Conservation (phyloP, 2,888 invertebrate genomes). For the Agelastica alni region DNA sequence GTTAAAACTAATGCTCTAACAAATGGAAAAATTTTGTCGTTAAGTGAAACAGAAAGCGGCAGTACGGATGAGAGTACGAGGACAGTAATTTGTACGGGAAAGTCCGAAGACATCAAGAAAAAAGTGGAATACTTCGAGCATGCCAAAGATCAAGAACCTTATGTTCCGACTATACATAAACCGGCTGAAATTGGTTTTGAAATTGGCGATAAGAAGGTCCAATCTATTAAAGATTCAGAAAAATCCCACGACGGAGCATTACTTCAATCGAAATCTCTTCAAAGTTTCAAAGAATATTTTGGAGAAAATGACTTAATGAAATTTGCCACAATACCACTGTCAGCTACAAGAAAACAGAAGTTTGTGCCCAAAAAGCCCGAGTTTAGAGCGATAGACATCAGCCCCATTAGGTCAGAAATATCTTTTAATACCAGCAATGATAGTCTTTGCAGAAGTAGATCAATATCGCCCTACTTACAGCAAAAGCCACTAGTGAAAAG, state of each 20-base stretch:
- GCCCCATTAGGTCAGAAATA: slow-evolving; percentile 52
- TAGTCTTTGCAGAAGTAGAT: slow-evolving; percentile 71
- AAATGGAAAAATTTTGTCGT: slow-evolving; percentile 57
- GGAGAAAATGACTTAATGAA: slow-evolving; percentile 71
- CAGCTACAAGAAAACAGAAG: slow-evolving; percentile 57
- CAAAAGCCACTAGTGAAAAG: slow-evolving; percentile 73
- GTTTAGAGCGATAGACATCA: slow-evolving; percentile 51
- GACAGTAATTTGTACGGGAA: slow-evolving; percentile 68
- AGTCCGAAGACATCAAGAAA: slow-evolving; percentile 67
- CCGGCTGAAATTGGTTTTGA: slow-evolving; percentile 55
- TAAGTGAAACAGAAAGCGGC: slow-evolving; percentile 72
- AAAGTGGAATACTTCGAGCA: slow-evolving; percentile 83
- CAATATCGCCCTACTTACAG: slow-evolving; percentile 74
- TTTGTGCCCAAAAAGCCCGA: slow-evolving; percentile 56
- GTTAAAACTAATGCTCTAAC: slow-evolving; percentile 50
- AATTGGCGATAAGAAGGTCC: slow-evolving; percentile 35
- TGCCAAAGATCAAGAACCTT: slow-evolving; percentile 62
- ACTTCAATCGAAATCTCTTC: slow-evolving; percentile 65
- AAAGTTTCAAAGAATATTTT: slow-evolving; percentile 80
- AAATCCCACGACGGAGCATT: slow-evolving; percentile 22
- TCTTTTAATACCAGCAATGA: slow-evolving; percentile 65
- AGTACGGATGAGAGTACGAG: slow-evolving; percentile 72
- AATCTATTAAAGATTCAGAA: slow-evolving; percentile 25
- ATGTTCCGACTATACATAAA: slow-evolving; percentile 53
- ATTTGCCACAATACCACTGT: slow-evolving; percentile 61